phyloP scores from a whole-genome alignment of 2,888 invertebrate species.

The Ganaspis brasiliensis region DNA sequence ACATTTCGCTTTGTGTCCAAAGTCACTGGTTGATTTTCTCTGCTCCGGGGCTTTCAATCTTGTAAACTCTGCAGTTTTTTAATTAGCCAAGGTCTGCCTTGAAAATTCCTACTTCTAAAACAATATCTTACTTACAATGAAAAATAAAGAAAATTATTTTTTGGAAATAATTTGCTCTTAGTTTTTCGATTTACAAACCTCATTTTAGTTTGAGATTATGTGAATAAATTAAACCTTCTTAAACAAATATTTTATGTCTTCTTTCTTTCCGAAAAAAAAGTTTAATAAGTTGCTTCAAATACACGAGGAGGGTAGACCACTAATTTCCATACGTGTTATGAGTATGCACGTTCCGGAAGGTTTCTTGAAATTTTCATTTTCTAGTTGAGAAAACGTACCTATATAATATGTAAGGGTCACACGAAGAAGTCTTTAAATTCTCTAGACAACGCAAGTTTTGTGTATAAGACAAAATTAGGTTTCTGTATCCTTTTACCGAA shows the following conservation, averaged over 20 bases:
- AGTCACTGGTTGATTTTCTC: conserved; percentile 10
- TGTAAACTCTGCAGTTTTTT: background rate
- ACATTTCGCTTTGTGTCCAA: conserved; percentile 33
- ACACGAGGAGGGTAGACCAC: conserved; percentile 17
- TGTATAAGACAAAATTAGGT: conserved; percentile 25
- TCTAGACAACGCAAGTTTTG: conserved; percentile 1
- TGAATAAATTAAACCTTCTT: too few species aligned
- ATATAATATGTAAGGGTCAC: background rate
- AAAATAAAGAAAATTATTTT: too few species aligned
- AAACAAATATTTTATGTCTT: background rate
- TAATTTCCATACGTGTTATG: conserved; percentile 39
- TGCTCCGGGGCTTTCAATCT: background rate
- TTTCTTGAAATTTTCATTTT: conserved; percentile 39
- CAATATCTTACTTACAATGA: too few species aligned
- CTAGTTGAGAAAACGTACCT: conserved; percentile 6
- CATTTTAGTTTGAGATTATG: too few species aligned
- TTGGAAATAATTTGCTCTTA: too few species aligned
- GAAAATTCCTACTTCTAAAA: conserved; percentile 12
- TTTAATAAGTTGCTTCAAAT: conserved; percentile 23
- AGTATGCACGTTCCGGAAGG: conserved; percentile 37
- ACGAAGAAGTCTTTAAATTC: conserved; percentile 23
- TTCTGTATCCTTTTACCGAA: conserved; percentile 29
- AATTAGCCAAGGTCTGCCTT: background rate
- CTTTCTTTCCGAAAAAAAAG: background rate
- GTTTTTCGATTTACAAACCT: too few species aligned